Base-by-base conservation (phyloP, 2,113 vertebrate genomes). In the Alouatta palliata region DNA sequence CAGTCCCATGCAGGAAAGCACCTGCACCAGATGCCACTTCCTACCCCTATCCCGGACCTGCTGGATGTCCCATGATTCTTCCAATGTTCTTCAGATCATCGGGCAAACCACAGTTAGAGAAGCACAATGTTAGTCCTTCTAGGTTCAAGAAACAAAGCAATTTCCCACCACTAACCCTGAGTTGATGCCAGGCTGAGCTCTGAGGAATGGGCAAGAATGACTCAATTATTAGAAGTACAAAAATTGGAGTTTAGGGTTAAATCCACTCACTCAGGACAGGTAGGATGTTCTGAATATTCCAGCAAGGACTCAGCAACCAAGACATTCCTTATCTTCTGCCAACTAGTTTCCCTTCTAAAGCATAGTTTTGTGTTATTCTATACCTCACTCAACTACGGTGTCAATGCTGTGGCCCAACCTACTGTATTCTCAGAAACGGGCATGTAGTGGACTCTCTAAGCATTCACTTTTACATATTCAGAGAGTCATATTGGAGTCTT, bases 341-440 rank as follows among this genome's bases (percentile, higher is more conserved):
- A 11, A 35, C 3, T 3, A 12, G 25, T 35, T 13, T 4, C 2
- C 7, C 0, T 9, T 19, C 52, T 17, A 37, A 81, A 54, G 20
- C 35, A 11, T 4, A 7, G 4, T 4, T 37, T 43, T 37, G 17
- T 17, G 35, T 40, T 32, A 8, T 82, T 95, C 32, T 87, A 64
- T 49, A 76, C 37, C 10, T 96, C 94, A 19, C 40, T 47, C 52
- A 95, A 90, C 79, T 56, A 4, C 82, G 87, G 96, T 90, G 66
- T 90, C 96, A 97, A 43, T 83, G 64, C 54, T 71, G 86, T 96
- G 94, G 91, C 89, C 96, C 80, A 82, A n/a, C 87, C 84, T 94
- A 5, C 96, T 76, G 14, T 54, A 35, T 27, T 90, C 96, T 21
- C 27, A 83, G 80, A 58, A 80, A 85, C 84, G 96, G 87, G 21